Evolutionary conservation across 1,140 invertebrate species (phyloP), one percentile per base, ranked within the genome.

Genomic region (Cephus cinctus): DNA sequence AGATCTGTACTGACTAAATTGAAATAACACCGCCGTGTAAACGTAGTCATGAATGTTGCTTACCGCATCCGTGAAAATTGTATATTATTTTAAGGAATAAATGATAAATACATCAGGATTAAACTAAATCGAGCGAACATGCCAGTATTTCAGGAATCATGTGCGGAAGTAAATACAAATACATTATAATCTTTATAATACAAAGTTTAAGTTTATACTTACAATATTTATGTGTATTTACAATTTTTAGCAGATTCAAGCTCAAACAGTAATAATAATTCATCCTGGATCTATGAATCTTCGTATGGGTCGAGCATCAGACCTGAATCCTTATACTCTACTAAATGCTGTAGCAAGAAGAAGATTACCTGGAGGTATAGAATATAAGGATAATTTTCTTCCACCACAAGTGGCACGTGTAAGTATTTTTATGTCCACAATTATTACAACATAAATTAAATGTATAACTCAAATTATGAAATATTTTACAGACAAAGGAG

Each of bases 231-330:
- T 47, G 20, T 21, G 3, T 34, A 57, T 53, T 19, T 47, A 21
- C 22, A 6, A 9, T 0, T 78, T 78, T 52, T 67, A 86, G 74
- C 81, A 84, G 71, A 82, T 85, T 52, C 86, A 87, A 56, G 82
- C 87, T 1, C 86, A 89, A 57, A 86, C 86, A 20, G 87, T 94
- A 21, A 88, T 98, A 31, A 86, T 97, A n/a, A 94, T 98, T 36
- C 94, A 98, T 71, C 94, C 94, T 41, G 95, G 95, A 5, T 97
- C 94, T 0, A 81, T 89, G 36, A 87, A 94, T 67, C 78, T 98
- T 11, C 76, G 92, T 38, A 92, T 98, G 62, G 94, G 94, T 2
- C 75, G 90, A 65, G 93, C 94, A 5, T 92, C 90, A 1, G 94
- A 97, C 74, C 75, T 92, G 2, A 86, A 90, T 69, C 94, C 94